Percentiles rank a stretch among this genome's conserved stretches.
These are phyloP conservation scores for Pachyseris speciosa DNA, from an alignment of 64 coral and sea anemone species.

Conservation along the genomic window DNA sequence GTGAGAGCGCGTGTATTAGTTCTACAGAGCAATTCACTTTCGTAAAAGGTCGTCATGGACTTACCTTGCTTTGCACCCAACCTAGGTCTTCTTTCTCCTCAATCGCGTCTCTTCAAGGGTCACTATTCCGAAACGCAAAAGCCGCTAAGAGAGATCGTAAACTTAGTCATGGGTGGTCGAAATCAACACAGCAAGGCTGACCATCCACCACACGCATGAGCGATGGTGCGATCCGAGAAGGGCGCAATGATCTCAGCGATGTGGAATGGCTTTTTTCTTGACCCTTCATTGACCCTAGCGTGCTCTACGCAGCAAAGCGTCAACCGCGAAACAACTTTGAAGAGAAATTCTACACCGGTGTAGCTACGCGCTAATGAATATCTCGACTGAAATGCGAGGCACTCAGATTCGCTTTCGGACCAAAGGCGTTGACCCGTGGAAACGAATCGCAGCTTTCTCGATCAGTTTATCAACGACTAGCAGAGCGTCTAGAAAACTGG, in stretches of 20 bases:
- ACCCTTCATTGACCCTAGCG: background rate
- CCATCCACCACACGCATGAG: background rate
- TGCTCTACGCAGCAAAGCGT: background rate
- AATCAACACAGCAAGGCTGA: background rate
- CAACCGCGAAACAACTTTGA: background rate
- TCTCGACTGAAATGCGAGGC: background rate
- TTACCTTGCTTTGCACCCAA: background rate
- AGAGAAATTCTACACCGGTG: background rate
- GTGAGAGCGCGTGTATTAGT: background rate
- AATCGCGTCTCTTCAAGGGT: background rate
- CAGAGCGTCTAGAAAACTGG: too few relatives aligned
- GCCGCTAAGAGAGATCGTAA: background rate
- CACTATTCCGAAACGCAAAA: background rate
- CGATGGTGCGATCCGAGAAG: slow-evolving; percentile 6
- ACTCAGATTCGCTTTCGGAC: background rate
- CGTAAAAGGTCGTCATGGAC: background rate
- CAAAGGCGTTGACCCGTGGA: background rate
- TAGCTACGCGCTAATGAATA: background rate
- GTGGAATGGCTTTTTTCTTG: slow-evolving; percentile 8
- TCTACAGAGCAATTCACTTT: background rate
- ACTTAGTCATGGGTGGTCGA: slow-evolving; percentile 36
- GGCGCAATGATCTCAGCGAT: slow-evolving; percentile 15
- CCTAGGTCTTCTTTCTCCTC: background rate
- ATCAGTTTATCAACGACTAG: too few relatives aligned
- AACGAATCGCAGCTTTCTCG: too few relatives aligned